phyloP scores from a whole-genome alignment of 2,113 vertebrate species.

The Dissostichus mawsoni region DNA sequence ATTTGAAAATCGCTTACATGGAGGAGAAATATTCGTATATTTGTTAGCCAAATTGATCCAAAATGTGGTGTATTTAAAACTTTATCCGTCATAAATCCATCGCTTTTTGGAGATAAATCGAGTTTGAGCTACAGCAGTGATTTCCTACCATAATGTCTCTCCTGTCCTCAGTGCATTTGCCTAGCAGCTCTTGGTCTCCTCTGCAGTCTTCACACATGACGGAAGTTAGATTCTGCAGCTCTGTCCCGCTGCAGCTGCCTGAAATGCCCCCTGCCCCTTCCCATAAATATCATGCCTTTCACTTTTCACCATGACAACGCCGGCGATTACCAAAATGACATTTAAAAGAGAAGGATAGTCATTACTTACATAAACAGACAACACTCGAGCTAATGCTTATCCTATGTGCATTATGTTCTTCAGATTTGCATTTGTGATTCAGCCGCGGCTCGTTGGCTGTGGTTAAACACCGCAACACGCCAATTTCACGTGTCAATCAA shows the following conservation, averaged over 20 bases:
- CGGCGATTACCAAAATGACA: conserved; percentile 77
- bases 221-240: conserved; percentile 45
- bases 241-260: conserved; percentile 61
- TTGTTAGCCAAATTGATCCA: not conserved
- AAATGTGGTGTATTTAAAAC: not conserved
- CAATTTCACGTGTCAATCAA: conserved; percentile 86
- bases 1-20: not conserved
- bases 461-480: conserved; percentile 60
- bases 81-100: not conserved
- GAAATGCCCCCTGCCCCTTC: conserved; percentile 75
- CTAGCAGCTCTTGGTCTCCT: conserved; percentile 75
- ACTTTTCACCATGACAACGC: conserved; percentile 84
- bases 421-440: conserved; percentile 64
- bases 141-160: conserved; percentile 74
- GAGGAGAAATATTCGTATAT: not conserved
- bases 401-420: conserved; percentile 76
- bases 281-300: conserved; percentile 81
- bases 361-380: conserved; percentile 79
- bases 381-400: conserved; percentile 75
- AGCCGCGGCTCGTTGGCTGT: conserved; percentile 39
- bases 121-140: not conserved
- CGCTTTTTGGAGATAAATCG: not conserved
- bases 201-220: conserved; percentile 87
- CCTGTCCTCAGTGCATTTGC: conserved; percentile 74
- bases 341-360: conserved; percentile 74